These are phyloP conservation scores for Sesia apiformis DNA, from an alignment of 2,888 invertebrate genomes.

Conservation along the genomic window DNA sequence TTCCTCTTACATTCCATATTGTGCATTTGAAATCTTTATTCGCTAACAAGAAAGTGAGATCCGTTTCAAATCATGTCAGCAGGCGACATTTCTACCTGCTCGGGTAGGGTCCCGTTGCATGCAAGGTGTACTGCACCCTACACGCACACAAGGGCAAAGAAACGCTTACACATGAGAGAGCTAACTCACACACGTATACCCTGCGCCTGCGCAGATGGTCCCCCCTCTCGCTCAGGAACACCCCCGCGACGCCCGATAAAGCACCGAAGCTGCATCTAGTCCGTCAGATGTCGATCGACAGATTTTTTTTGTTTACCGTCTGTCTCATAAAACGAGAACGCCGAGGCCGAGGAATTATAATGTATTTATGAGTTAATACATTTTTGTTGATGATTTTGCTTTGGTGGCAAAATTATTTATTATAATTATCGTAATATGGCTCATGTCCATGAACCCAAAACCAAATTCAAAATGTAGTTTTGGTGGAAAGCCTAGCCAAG, in stretches of 20 bases:
- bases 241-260: conserved; percentile 34
- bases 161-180: conserved; percentile 3
- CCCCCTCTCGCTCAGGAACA: conserved; percentile 22
- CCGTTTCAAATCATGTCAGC: conserved; percentile 58
- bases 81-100: conserved; percentile 59
- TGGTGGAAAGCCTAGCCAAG: too few relatives aligned
- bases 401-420: too few relatives aligned
- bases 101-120: conserved; percentile 60
- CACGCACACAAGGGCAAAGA: conserved; percentile 8
- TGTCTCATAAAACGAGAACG: conserved; percentile 9
- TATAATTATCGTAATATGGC: too few relatives aligned
- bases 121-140: conserved; percentile 61
- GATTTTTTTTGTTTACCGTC: conserved; percentile 32
- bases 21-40: conserved; percentile 39
- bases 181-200: conserved; percentile 19
- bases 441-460: too few relatives aligned
- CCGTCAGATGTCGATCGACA: conserved; percentile 63
- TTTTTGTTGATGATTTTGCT: too few relatives aligned
- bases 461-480: too few relatives aligned
- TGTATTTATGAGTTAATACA: too few relatives aligned
- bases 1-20: not conserved
- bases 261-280: conserved; percentile 52
- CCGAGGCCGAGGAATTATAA: conserved; percentile 3
- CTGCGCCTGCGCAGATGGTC: conserved; percentile 25
- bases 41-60: conserved; percentile 52